Conservation (phyloP, 2,888 invertebrate species). For the Masnerella sp. region DNA sequence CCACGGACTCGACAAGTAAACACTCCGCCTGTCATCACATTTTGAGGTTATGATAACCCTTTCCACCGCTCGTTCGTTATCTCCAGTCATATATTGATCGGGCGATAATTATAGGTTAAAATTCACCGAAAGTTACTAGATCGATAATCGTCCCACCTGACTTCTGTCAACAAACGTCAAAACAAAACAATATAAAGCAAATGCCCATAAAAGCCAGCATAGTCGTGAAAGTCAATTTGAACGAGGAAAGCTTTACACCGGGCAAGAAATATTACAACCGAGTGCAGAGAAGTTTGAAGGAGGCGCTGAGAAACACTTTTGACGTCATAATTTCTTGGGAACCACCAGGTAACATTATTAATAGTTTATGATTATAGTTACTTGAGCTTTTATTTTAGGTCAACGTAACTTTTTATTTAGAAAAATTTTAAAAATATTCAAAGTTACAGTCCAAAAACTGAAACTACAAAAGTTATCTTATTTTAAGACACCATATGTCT, state of each 20-base stretch:
- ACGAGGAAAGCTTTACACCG: conserved; percentile 76
- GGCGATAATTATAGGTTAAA: no score
- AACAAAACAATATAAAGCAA: no score
- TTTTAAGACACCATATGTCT: no score
- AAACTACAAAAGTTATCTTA: no score
- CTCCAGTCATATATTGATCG: no score
- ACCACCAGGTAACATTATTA: conserved; percentile 78
- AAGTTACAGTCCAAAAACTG: no score
- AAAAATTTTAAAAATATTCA: no score
- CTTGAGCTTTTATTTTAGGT: no score
- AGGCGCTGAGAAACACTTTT: conserved; percentile 75
- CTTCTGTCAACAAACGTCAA: background rate
- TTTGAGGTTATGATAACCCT: background rate
- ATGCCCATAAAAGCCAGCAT: conserved; percentile 19
- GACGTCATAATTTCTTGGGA: conserved; percentile 79
- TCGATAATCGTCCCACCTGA: background rate
- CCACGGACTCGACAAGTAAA: background rate
- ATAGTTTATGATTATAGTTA: no score
- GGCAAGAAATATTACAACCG: conserved; percentile 78
- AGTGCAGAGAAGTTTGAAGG: conserved; percentile 73
- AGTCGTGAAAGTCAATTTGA: conserved; percentile 80
- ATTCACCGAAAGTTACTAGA: background rate
- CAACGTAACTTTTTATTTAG: no score
- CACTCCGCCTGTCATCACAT: background rate
- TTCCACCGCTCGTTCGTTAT: no score